phyloP scores from a whole-genome alignment of 1,140 invertebrate species.

The Drosophila ercepeae region DNA sequence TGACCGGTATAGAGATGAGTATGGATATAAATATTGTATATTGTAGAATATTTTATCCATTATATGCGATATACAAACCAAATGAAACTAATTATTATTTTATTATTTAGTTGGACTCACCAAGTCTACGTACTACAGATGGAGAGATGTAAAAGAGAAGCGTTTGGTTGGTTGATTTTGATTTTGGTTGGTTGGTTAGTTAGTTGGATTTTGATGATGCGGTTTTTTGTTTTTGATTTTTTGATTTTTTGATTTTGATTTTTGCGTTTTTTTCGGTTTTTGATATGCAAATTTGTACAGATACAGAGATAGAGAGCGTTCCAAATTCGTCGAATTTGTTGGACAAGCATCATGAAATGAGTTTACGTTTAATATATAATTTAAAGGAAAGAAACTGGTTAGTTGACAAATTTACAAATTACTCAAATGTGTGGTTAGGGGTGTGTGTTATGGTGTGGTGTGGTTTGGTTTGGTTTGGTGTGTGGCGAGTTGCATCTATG shows the following conservation, averaged over 20 bases:
- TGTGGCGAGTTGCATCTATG: conserved; percentile 43
- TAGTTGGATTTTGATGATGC: conserved; percentile 68
- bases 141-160: conserved; percentile 66
- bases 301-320: conserved; percentile 47
- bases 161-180: conserved; percentile 61
- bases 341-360: conserved; percentile 79
- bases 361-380: conserved; percentile 57
- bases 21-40: conserved; percentile 15
- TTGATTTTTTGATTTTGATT: conserved; percentile 1
- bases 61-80: no score
- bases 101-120: conserved; percentile 61
- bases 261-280: conserved; percentile 18
- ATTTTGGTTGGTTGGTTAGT: conserved; percentile 49
- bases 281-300: conserved; percentile 72
- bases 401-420: conserved; percentile 53
- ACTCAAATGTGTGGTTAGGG: conserved; percentile 11
- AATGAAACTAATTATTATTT: conserved; percentile 26
- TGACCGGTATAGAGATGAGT: conserved; percentile 6
- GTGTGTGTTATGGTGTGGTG: conserved; percentile 4
- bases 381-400: conserved; percentile 58
- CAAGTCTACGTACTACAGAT: conserved; percentile 81
- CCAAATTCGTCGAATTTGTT: conserved; percentile 78
- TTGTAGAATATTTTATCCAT: no score
- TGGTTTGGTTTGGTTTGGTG: neutral
- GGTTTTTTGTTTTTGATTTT: conserved; percentile 37